Base-by-base conservation (phyloP, 1,140 invertebrate genomes). In the Aphelenchoides fujianensis region DNA sequence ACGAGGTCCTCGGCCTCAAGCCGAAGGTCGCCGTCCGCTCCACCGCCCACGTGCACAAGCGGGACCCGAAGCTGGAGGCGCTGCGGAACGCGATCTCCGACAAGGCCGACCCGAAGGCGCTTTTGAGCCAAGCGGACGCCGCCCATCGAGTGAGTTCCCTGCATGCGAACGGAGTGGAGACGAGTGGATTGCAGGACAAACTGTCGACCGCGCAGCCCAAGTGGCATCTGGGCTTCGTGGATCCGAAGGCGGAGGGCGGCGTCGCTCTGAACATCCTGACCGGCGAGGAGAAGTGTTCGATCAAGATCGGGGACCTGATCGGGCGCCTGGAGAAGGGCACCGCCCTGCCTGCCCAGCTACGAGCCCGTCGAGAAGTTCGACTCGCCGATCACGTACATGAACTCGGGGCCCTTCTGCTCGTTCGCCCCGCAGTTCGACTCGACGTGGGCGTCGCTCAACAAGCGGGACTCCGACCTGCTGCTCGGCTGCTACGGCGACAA, bases 341-440 rank as follows among this genome's bases (percentile, higher is more conserved):
- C n/a, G 55, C 74, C 76, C 5, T 77, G 74, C 19, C 2, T 75
- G 23, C 55, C 5, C 12, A 16, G 5, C 5, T 31, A 63, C 5
- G 61, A 63, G 23, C 61, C 28, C 7, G 9, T 63, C 5, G 61
- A 34, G 7, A 5, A 34, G 3, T 34, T 34, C 12, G 16, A 79
- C 52, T 67, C 36, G 35, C 71, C 72, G 0, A 62, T 78, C 27
- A 23, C 71, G 3, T 77, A 79, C 37, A 70, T 96, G 1, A 92
- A 93, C 84, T 97, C 97, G 85, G 95, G 94, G 0, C 90, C 94
- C 2, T 98, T 94, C 87, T n/a, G 32, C 37, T 94, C 93, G 1
- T 95, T 95, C 87, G 94, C 94, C 1, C 95, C 95, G 0, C 90
- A 90, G 23, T 94, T 94, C 85, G 95, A 98, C 85, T 95, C 93